Evolutionary conservation across 2,113 vertebrate genomes (phyloP).

Genomic region (Ivindomyrus marchei): DNA sequence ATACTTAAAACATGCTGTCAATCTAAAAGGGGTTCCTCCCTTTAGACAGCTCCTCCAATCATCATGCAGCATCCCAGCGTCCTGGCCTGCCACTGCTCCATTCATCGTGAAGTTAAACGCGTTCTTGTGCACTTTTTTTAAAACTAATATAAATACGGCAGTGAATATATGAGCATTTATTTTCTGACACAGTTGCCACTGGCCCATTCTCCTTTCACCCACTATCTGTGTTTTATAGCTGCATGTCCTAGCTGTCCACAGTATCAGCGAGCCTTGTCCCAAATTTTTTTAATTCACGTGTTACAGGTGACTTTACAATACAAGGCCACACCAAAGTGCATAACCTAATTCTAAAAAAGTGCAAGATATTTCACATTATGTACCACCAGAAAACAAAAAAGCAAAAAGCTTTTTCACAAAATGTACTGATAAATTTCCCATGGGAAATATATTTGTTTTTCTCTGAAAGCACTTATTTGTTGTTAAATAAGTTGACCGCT

Average conservation of each 20-base stretch:
- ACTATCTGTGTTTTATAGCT: background rate
- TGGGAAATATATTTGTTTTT: background rate
- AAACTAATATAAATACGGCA: too few species aligned
- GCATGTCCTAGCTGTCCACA: background rate
- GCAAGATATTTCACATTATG: background rate
- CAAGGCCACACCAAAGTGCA: background rate
- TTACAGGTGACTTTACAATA: background rate
- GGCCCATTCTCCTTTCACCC: background rate
- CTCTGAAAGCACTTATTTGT: background rate
- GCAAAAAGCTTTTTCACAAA: background rate
- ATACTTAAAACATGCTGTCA: too few species aligned
- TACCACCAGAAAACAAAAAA: background rate
- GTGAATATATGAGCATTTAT: too few species aligned
- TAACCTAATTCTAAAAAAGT: background rate
- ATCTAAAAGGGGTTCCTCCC: too few species aligned
- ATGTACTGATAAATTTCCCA: background rate
- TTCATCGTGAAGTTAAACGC: too few species aligned
- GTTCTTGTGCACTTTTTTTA: too few species aligned
- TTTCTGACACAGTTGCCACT: too few species aligned
- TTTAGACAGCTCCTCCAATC: too few species aligned
- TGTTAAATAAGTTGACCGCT: background rate
- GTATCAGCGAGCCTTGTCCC: background rate
- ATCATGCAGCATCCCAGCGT: too few species aligned
- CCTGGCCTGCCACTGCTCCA: too few species aligned
- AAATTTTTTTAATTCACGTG: background rate